These are phyloP conservation scores for Fregetta grallaria DNA, from an alignment of 2,113 vertebrate species.

Conservation along the genomic window DNA sequence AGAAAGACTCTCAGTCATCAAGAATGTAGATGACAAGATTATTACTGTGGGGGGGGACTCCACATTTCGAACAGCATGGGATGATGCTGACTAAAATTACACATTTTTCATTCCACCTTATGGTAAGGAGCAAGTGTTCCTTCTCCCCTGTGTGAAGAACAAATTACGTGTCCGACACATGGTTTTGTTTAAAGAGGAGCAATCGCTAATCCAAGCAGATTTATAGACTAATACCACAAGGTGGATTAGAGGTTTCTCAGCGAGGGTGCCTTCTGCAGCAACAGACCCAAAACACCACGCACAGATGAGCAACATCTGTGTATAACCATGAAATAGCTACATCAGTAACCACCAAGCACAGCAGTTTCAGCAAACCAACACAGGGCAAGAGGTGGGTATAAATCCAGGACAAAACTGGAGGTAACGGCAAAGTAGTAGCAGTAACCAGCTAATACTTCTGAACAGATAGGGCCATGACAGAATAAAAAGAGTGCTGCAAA, in stretches of 20 bases:
- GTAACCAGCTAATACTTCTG: neutral
- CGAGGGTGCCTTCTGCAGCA: neutral
- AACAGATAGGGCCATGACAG: neutral
- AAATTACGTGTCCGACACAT: neutral
- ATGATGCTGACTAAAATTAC: neutral
- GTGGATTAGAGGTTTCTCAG: neutral
- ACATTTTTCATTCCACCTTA: neutral
- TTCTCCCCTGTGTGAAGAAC: neutral
- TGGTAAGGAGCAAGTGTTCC: neutral
- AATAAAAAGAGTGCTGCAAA: neutral
- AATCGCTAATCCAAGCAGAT: neutral
- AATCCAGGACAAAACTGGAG: neutral
- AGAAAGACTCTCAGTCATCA: neutral
- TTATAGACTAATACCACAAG: neutral
- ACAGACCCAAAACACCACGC: neutral
- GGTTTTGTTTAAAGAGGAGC: neutral
- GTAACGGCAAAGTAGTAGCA: neutral
- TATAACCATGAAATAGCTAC: neutral
- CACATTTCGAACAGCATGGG: neutral
- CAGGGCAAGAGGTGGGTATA: neutral
- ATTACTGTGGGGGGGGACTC: neutral
- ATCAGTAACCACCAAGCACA: neutral
- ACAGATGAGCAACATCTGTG: neutral
- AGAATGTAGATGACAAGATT: neutral
- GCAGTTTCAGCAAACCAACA: neutral